These are phyloP conservation scores for Torymus auratus DNA, from an alignment of 2,888 invertebrate species.

Conservation along the genomic window DNA sequence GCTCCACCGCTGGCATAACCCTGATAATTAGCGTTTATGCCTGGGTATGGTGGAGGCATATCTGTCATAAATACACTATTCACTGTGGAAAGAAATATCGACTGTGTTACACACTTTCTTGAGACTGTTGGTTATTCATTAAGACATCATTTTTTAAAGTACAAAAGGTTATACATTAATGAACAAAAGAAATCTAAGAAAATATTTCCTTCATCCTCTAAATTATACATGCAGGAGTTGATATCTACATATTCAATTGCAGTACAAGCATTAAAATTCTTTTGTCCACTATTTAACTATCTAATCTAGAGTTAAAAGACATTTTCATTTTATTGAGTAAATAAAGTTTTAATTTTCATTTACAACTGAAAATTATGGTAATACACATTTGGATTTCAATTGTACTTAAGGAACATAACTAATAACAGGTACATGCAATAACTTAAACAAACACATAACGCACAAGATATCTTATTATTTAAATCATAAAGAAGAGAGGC, in stretches of 20 bases:
- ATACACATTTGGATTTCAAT: slow-evolving; percentile 27
- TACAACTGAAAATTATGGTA: slow-evolving; percentile 24
- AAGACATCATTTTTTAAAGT: too few species aligned
- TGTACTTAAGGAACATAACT: neutral
- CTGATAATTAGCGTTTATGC: slow-evolving; percentile 81
- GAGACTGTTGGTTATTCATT: too few species aligned
- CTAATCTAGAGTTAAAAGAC: slow-evolving; percentile 30
- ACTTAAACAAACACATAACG: too few species aligned
- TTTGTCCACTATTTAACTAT: slow-evolving; percentile 25
- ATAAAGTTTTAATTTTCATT: slow-evolving; percentile 40
- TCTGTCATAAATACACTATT: slow-evolving; percentile 93
- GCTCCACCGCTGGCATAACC: slow-evolving; percentile 72
- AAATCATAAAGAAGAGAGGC: neutral
- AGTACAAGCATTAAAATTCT: neutral
- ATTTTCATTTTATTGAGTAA: slow-evolving; percentile 5
- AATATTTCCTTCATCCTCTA: neutral
- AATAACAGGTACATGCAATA: slow-evolving; percentile 28
- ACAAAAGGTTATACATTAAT: neutral
- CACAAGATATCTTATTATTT: too few species aligned
- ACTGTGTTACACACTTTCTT: neutral
- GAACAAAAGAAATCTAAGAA: neutral
- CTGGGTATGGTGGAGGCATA: slow-evolving; percentile 96
- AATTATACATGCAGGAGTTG: too few species aligned
- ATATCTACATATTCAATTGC: too few species aligned
- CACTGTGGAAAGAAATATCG: slow-evolving; percentile 75